A percentile compares a stretch with the other conserved stretches of the same genome.
Conservation (phyloP, 2,113 vertebrate genomes). For the Oplegnathus fasciatus region DNA sequence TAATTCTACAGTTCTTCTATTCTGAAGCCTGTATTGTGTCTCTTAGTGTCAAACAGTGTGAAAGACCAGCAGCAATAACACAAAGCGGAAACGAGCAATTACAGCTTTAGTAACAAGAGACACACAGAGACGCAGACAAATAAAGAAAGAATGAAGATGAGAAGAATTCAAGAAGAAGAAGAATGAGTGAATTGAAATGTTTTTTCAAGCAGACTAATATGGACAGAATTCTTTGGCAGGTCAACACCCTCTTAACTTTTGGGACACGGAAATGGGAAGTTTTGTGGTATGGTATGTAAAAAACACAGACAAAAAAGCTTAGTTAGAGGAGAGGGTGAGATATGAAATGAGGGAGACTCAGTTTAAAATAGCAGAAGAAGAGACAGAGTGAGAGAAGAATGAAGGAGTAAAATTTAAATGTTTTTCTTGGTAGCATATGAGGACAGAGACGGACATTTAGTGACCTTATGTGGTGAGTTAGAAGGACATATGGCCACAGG, state of each 20-base stretch:
- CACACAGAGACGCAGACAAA: slow-evolving; percentile 52
- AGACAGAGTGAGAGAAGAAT: background rate
- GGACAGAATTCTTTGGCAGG: background rate
- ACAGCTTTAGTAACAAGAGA: slow-evolving; percentile 50
- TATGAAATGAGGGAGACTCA: background rate
- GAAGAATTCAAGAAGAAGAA: slow-evolving; percentile 29
- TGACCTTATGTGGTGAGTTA: background rate
- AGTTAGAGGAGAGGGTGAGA: background rate
- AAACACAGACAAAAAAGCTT: background rate
- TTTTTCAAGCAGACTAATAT: slow-evolving; percentile 7
- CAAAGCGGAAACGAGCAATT: slow-evolving; percentile 62
- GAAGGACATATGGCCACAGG: background rate
- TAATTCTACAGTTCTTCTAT: slow-evolving; percentile 64
- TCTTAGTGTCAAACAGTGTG: slow-evolving; percentile 41
- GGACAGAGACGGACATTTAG: slow-evolving; percentile 18
- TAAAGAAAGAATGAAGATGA: slow-evolving; percentile 38
- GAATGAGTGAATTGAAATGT: slow-evolving; percentile 43
- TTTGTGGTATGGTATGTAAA: slow-evolving; percentile 6
- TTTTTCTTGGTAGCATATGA: background rate
- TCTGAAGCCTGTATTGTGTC: slow-evolving; percentile 52
- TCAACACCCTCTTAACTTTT: slow-evolving; percentile 30
- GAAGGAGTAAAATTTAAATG: background rate
- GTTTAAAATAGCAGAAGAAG: background rate
- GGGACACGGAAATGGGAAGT: background rate
- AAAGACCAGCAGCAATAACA: slow-evolving; percentile 49